These are phyloP conservation scores for Drosophila acutilabella DNA, from an alignment of 2,888 invertebrate genomes.

Conservation along the genomic window DNA sequence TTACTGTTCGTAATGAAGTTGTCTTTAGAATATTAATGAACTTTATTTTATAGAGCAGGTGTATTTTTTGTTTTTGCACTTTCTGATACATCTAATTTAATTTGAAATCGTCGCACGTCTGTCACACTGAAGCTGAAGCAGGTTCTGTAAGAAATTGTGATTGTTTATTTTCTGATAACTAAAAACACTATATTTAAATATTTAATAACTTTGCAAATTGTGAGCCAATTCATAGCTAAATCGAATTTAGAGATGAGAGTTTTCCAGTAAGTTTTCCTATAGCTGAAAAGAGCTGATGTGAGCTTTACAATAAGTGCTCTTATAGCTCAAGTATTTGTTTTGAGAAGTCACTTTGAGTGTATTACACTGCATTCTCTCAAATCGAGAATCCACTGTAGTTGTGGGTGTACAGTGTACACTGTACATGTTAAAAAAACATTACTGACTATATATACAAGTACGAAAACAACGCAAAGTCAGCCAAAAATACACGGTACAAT, in stretches of 20 bases:
- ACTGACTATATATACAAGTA: constrained; percentile 24
- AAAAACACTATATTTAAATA: no score
- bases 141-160: neutral
- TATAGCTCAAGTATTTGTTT: neutral
- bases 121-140: constrained; percentile 9
- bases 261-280: neutral
- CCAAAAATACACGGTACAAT: constrained; percentile 39
- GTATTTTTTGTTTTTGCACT: neutral
- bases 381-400: constrained; percentile 16
- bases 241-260: neutral
- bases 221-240: neutral
- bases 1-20: constrained; percentile 8
- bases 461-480: constrained; percentile 21
- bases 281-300: neutral
- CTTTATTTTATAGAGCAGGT: neutral
- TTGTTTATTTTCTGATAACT: no score
- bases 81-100: neutral
- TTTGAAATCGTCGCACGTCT: constrained; percentile 9
- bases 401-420: neutral
- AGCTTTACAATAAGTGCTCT: neutral
- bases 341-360: neutral
- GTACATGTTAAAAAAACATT: constrained; percentile 26
- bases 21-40: constrained; percentile 19
- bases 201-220: neutral
- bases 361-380: neutral